Conservation (phyloP, 2,888 invertebrate genomes). For the Hipparchia sbordonii region DNA sequence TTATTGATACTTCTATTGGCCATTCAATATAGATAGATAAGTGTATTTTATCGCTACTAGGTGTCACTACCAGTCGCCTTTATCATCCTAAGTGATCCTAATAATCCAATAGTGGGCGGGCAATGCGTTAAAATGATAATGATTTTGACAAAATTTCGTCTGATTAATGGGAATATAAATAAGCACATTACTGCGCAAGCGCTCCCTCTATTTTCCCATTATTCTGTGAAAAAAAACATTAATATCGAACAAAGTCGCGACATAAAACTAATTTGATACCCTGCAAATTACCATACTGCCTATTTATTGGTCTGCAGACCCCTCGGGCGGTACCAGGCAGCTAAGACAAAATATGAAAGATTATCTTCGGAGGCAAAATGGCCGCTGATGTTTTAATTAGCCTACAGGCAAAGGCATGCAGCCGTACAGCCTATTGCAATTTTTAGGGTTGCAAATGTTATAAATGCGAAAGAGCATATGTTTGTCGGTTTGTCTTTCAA, state of each 20-base stretch:
- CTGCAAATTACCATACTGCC: constrained; percentile 15
- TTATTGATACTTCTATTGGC: too few relatives aligned
- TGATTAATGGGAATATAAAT: too few relatives aligned
- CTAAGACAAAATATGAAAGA: constrained; percentile 80
- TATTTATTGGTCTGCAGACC: constrained; percentile 19
- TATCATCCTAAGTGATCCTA: too few relatives aligned
- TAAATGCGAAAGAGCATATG: too few relatives aligned
- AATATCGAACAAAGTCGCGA: neutral
- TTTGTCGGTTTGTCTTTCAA: too few relatives aligned
- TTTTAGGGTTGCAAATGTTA: constrained; percentile 55
- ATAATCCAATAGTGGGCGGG: too few relatives aligned
- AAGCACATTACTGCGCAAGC: too few relatives aligned
- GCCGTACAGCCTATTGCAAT: constrained; percentile 63
- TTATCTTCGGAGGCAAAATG: constrained; percentile 64
- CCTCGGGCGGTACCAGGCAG: constrained; percentile 59
- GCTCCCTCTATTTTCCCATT: neutral
- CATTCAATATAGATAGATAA: too few relatives aligned
- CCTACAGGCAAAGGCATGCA: constrained; percentile 75
- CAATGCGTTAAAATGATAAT: too few relatives aligned
- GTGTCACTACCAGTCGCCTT: too few relatives aligned
- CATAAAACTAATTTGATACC: neutral
- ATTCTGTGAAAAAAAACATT: neutral
- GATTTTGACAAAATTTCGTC: too few relatives aligned
- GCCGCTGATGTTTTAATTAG: constrained; percentile 78
- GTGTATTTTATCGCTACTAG: too few relatives aligned